Percentiles rank a stretch among this genome's conserved stretches.
Conservation (phyloP, 2,888 invertebrate species). For the Punctoribates punctum region DNA sequence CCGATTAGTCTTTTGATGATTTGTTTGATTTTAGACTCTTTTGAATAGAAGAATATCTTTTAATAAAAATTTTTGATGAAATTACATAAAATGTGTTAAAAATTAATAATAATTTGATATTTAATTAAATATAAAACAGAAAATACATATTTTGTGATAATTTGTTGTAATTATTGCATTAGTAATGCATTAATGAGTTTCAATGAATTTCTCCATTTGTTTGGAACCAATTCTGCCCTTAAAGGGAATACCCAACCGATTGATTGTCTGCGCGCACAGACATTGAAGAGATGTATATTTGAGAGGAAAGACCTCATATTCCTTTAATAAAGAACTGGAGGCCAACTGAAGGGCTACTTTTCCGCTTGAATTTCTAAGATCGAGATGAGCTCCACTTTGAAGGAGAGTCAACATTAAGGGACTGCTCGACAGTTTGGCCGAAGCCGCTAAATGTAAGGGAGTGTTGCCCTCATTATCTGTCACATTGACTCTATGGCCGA, state of each 20-base stretch:
- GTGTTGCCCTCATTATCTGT: slow-evolving; percentile 79
- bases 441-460: slow-evolving; percentile 76
- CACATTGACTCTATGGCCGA: slow-evolving; percentile 76
- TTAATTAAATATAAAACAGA: neutral
- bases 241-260: slow-evolving; percentile 51
- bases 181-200: slow-evolving; percentile 48
- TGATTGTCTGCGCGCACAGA: slow-evolving; percentile 74
- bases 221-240: slow-evolving; percentile 50
- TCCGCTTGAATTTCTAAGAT: slow-evolving; percentile 71
- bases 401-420: slow-evolving; percentile 70
- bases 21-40: neutral
- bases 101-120: neutral
- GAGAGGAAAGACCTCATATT: slow-evolving; percentile 65
- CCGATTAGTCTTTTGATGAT: too few relatives aligned
- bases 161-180: neutral
- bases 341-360: slow-evolving; percentile 70
- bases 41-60: neutral
- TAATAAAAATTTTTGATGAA: neutral
- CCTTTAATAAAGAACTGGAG: slow-evolving; percentile 56
- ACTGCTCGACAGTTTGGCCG: slow-evolving; percentile 67
- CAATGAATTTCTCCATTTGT: slow-evolving; percentile 51
- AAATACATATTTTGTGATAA: too few relatives aligned
- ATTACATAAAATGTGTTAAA: neutral
- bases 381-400: slow-evolving; percentile 76
- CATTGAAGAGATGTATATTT: slow-evolving; percentile 77